These are phyloP conservation scores for Ephydatia muelleri DNA, from an alignment of 37 sponge, comb jelly and placozoan species.

Conservation along the genomic window DNA sequence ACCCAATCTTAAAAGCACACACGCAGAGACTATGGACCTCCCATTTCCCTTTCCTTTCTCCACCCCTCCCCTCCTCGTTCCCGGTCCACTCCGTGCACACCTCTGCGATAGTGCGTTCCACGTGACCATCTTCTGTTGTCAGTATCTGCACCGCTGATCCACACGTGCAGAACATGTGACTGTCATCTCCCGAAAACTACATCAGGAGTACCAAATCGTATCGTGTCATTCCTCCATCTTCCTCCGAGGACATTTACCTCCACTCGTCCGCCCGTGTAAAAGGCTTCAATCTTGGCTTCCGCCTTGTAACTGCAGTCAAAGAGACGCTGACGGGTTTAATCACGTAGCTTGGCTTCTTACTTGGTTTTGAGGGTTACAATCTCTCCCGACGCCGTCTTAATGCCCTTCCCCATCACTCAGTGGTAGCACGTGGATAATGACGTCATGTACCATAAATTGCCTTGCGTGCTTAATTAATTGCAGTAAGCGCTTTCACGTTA, in stretches of 20 bases:
- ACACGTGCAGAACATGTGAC: slow-evolving; percentile 70
- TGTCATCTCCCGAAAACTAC: slow-evolving; percentile 48
- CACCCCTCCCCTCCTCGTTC: no score
- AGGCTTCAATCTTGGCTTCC: slow-evolving; percentile 61
- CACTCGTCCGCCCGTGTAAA: slow-evolving; percentile 84
- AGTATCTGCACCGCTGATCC: slow-evolving; percentile 66
- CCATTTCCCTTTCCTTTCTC: no score
- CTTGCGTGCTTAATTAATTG: no score
- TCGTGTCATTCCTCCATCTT: not conserved
- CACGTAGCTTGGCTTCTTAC: slow-evolving; percentile 11
- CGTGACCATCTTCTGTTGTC: slow-evolving; percentile 46
- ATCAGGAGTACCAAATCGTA: not conserved
- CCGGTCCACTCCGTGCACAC: slow-evolving; percentile 28
- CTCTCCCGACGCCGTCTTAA: slow-evolving; percentile 44
- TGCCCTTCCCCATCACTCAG: slow-evolving; percentile 19
- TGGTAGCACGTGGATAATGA: not conserved
- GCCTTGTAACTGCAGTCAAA: slow-evolving; percentile 56
- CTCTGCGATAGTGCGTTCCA: slow-evolving; percentile 60
- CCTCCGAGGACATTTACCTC: not conserved
- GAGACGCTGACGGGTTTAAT: no score
- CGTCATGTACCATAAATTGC: not conserved
- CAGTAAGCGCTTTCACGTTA: no score
- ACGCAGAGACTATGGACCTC: no score
- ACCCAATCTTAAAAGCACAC: no score
- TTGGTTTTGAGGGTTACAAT: slow-evolving; percentile 40